A percentile compares a stretch with the other conserved stretches of the same genome.
These are phyloP conservation scores for Drosophila lutescens DNA, from an alignment of 2,888 invertebrate species.

Conservation along the genomic window DNA sequence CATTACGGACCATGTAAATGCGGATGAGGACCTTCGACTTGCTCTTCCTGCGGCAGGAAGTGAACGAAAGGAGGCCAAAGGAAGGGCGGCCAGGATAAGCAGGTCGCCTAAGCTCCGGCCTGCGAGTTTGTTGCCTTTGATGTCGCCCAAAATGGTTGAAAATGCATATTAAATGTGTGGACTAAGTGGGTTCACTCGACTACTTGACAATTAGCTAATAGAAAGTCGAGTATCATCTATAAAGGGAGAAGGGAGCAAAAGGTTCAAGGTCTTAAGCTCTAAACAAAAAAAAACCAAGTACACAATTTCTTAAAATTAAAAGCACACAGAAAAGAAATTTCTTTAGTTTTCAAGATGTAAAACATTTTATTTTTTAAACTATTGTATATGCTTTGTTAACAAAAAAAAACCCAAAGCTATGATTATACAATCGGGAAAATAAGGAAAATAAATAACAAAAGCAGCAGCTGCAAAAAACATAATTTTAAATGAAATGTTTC, in stretches of 20 bases:
- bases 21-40: conserved; percentile 17
- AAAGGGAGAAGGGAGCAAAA: too few relatives aligned
- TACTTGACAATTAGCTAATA: conserved; percentile 40
- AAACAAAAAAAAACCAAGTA: neutral
- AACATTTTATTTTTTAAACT: too few relatives aligned
- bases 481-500: conserved; percentile 4
- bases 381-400: too few relatives aligned
- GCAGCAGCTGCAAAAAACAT: conserved; percentile 18
- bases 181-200: conserved; percentile 33
- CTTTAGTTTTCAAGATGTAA: too few relatives aligned
- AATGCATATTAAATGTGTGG: conserved; percentile 42
- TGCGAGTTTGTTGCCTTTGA: conserved; percentile 27
- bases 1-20: conserved; percentile 19
- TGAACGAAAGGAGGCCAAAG: conserved; percentile 5
- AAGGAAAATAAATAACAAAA: neutral
- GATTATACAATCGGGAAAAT: too few relatives aligned
- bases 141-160: conserved; percentile 42
- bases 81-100: conserved; percentile 24
- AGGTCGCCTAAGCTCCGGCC: conserved; percentile 24
- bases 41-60: conserved; percentile 21
- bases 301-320: too few relatives aligned
- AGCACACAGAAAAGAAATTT: too few relatives aligned
- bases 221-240: conserved; percentile 1
- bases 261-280: neutral
- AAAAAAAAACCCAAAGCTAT: too few relatives aligned